A percentile compares a stretch with the other conserved stretches of the same genome.
Evolutionary conservation across 2,888 invertebrate genomes (phyloP).

Genomic region (Drosophila pegasa): DNA sequence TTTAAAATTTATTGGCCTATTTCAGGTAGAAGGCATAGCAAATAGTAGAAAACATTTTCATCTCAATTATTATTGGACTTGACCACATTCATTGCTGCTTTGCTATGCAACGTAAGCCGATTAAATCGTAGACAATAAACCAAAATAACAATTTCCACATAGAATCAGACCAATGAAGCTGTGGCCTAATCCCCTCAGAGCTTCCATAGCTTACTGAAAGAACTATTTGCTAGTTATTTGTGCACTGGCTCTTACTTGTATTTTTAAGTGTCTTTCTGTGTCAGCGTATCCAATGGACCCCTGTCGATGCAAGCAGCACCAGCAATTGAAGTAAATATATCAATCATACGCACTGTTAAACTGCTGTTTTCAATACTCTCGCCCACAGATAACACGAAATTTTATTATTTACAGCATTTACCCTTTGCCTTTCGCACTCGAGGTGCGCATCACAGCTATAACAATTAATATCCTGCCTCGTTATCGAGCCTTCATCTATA

Average conservation of each 20-base stretch:
- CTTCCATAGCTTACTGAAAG: not conserved
- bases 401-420: conserved; percentile 29
- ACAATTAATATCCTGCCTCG: conserved; percentile 13
- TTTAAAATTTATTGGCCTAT: not conserved
- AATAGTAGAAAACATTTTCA: not conserved
- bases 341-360: conserved; percentile 68
- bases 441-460: not conserved
- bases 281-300: not conserved
- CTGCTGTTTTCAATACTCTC: conserved; percentile 5
- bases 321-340: conserved; percentile 45
- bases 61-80: not conserved
- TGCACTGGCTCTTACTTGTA: not conserved
- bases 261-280: conserved; percentile 10
- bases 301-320: conserved; percentile 58
- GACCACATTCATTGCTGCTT: not conserved
- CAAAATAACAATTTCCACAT: conserved; percentile 4
- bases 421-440: conserved; percentile 3
- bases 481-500: conserved; percentile 19
- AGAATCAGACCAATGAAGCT: conserved; percentile 28
- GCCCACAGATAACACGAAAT: conserved; percentile 45
- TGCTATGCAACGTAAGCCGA: conserved; percentile 23
- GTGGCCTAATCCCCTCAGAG: conserved; percentile 25
- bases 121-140: conserved; percentile 24
- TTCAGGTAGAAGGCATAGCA: not conserved
- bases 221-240: not conserved